A percentile compares a stretch with the other conserved stretches of the same genome.
Evolutionary conservation across 2,113 vertebrate species (phyloP).

Genomic region (Ammodramus savannarum): DNA sequence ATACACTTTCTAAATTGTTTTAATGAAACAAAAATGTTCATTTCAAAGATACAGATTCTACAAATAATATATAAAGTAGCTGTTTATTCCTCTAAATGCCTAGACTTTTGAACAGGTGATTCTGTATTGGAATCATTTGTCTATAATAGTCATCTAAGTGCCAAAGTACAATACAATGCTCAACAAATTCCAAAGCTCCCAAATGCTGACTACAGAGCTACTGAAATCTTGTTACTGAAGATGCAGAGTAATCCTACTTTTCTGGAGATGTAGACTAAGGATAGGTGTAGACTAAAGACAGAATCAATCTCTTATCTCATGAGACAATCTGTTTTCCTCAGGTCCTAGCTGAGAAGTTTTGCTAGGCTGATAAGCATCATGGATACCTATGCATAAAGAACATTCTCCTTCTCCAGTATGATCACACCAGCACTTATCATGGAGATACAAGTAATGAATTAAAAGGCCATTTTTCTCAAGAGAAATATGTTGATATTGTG

Average conservation of each 20-base stretch:
- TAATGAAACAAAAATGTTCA: background rate
- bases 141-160: background rate
- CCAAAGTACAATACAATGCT: background rate
- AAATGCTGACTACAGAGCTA: background rate
- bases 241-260: background rate
- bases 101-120: background rate
- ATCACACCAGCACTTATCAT: background rate
- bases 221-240: background rate
- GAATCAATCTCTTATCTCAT: background rate
- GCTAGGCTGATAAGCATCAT: background rate
- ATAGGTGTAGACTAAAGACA: background rate
- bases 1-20: background rate
- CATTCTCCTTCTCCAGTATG: background rate
- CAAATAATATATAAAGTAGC: background rate
- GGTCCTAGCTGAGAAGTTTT: background rate
- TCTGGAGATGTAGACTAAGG: background rate
- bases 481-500: background rate
- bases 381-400: background rate
- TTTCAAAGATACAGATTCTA: background rate
- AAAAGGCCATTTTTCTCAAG: background rate
- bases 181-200: background rate
- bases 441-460: background rate
- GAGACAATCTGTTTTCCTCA: background rate
- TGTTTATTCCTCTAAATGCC: background rate
- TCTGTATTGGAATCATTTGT: background rate